Conservation (phyloP, 2,797 vertebrate species). For the Fistularia tabacaria region DNA sequence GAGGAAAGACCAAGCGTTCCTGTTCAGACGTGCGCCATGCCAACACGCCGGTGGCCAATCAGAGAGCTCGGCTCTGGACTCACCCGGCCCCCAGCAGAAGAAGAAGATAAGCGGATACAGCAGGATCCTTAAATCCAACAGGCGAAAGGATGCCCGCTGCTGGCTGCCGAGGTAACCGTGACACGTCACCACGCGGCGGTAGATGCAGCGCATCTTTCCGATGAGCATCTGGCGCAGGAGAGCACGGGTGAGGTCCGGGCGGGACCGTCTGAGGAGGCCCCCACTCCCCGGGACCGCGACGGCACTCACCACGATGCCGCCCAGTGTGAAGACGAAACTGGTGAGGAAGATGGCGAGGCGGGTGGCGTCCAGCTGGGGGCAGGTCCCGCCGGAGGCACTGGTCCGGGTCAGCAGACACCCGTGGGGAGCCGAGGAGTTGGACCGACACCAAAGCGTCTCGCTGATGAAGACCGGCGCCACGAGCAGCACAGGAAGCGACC, state of each 20-base stretch:
- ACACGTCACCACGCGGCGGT: slow-evolving; percentile 79
- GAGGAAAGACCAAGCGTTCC: slow-evolving; percentile 22
- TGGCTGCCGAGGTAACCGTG: slow-evolving; percentile 79
- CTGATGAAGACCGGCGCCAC: slow-evolving; percentile 79
- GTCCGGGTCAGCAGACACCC: slow-evolving; percentile 87
- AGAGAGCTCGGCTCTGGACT: background rate
- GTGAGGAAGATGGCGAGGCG: slow-evolving; percentile 74
- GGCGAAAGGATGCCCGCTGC: slow-evolving; percentile 79
- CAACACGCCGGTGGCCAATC: background rate
- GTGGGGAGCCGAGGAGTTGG: slow-evolving; percentile 80
- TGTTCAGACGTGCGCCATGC: no score
- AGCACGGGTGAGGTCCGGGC: background rate
- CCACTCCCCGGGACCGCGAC: background rate
- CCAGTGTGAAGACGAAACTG: slow-evolving; percentile 78
- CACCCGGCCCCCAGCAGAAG: slow-evolving; percentile 89
- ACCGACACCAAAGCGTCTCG: slow-evolving; percentile 79
- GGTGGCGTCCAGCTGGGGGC: slow-evolving; percentile 73
- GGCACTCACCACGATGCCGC: slow-evolving; percentile 77
- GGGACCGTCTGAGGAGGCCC: background rate
- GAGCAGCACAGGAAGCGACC: slow-evolving; percentile 79
- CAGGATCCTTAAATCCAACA: slow-evolving; percentile 76
- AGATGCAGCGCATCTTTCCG: slow-evolving; percentile 70
- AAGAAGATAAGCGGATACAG: slow-evolving; percentile 82
- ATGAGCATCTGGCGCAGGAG: slow-evolving; percentile 73
- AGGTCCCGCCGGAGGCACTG: slow-evolving; percentile 55